Conservation (phyloP, 2,797 vertebrate species). For the Pogoniulus pusillus region DNA sequence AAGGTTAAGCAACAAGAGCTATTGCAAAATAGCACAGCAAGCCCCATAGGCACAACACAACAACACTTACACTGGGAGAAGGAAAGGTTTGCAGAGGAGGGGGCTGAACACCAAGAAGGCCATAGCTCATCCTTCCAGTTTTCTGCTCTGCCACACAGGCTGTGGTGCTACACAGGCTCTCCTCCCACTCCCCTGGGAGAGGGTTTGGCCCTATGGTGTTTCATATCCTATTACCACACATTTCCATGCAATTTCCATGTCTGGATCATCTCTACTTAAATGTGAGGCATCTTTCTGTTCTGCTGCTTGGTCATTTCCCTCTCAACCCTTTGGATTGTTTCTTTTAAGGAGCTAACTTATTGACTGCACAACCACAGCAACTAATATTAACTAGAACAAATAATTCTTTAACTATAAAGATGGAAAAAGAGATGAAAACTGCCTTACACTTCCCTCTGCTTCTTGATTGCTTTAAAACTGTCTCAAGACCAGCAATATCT, state of each 20-base stretch:
- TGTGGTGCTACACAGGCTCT: background rate
- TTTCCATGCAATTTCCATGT: background rate
- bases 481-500: background rate
- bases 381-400: background rate
- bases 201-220: background rate
- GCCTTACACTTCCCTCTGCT: background rate
- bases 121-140: background rate
- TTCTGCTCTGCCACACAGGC: background rate
- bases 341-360: background rate
- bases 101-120: background rate
- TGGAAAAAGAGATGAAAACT: background rate
- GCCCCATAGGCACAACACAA: background rate
- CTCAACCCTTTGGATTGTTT: background rate
- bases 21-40: slow-evolving; percentile 19
- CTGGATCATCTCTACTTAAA: background rate
- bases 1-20: slow-evolving; percentile 39
- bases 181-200: background rate
- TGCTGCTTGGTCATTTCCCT: background rate
- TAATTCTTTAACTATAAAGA: background rate
- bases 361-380: background rate
- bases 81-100: background rate
- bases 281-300: background rate
- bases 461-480: background rate
- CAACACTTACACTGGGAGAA: background rate
- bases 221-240: background rate